Evolutionary conservation across 1,140 invertebrate genomes (phyloP).

Genomic region (Cyclina sinensis): DNA sequence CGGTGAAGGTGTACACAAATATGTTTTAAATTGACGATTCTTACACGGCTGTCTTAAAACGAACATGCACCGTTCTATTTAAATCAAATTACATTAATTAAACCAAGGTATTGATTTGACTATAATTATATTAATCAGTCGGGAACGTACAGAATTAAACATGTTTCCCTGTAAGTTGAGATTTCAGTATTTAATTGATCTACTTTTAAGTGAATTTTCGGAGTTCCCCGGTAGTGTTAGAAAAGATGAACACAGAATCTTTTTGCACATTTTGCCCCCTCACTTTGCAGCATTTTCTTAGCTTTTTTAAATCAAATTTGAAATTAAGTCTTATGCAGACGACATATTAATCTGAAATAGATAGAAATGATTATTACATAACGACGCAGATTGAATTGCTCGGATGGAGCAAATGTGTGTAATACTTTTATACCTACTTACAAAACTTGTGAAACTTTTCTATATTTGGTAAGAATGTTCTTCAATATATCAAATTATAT

Average conservation of each 20-base stretch:
- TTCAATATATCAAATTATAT: too few species aligned
- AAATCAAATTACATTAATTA: conserved; percentile 69
- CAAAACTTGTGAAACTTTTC: not conserved
- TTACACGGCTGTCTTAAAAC: conserved; percentile 5
- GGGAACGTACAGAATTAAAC: conserved; percentile 49
- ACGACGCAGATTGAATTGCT: not conserved
- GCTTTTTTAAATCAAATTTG: too few species aligned
- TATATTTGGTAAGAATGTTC: too few species aligned
- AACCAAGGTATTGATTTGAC: conserved; percentile 65
- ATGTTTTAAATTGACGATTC: conserved; percentile 60
- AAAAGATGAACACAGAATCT: not conserved
- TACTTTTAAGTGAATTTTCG: conserved; percentile 53
- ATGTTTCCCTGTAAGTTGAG: conserved; percentile 41
- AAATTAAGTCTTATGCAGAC: not conserved
- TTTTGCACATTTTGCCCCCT: not conserved
- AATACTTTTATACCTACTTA: not conserved
- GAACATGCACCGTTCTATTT: conserved; percentile 48
- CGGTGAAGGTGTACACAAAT: conserved; percentile 54
- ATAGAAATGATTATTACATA: not conserved
- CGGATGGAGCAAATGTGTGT: not conserved
- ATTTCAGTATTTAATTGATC: conserved; percentile 56
- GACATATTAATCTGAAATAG: conserved; percentile 24
- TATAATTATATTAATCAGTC: conserved; percentile 64
- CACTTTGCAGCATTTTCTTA: too few species aligned
- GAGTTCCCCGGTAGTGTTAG: conserved; percentile 7